Evolutionary conservation across 1,140 invertebrate genomes (phyloP).

Genomic region (Heliconius eleuchia): DNA sequence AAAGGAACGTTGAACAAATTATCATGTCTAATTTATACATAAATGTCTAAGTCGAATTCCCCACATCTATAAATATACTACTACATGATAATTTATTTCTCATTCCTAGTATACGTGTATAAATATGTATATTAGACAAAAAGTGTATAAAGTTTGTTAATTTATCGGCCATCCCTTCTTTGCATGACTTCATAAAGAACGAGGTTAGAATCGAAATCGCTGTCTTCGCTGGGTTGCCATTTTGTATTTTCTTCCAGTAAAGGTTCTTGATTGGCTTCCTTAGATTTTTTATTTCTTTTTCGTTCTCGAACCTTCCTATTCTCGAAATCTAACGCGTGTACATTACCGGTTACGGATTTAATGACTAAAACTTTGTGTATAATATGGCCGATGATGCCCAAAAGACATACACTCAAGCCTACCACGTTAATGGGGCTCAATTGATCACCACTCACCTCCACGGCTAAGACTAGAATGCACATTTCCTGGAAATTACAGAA

Average conservation of each 20-base stretch:
- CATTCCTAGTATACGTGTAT: background rate
- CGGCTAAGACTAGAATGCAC: slow-evolving; percentile 92
- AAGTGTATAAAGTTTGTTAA: background rate
- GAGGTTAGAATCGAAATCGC: slow-evolving; percentile 69
- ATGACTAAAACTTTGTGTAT: slow-evolving; percentile 86
- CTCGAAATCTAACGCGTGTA: slow-evolving; percentile 61
- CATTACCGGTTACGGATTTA: slow-evolving; percentile 56
- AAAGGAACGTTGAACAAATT: background rate
- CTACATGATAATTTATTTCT: background rate
- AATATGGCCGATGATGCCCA: slow-evolving; percentile 94
- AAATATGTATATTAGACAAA: slow-evolving; percentile 17
- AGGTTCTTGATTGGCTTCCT: slow-evolving; percentile 60
- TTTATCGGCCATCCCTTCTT: slow-evolving; percentile 55
- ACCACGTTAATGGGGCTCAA: slow-evolving; percentile 92
- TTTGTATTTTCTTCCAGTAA: slow-evolving; percentile 58
- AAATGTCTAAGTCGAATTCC: background rate
- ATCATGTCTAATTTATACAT: background rate
- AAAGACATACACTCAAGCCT: slow-evolving; percentile 93
- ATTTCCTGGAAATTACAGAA: slow-evolving; percentile 87
- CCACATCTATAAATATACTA: background rate
- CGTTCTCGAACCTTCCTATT: slow-evolving; percentile 38
- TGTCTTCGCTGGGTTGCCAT: slow-evolving; percentile 64
- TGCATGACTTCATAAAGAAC: slow-evolving; percentile 73
- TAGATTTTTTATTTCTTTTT: slow-evolving; percentile 45
- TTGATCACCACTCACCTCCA: slow-evolving; percentile 91